Conservation (phyloP, 2,113 vertebrate genomes). For the Sterrhoptilus dennistouni region DNA sequence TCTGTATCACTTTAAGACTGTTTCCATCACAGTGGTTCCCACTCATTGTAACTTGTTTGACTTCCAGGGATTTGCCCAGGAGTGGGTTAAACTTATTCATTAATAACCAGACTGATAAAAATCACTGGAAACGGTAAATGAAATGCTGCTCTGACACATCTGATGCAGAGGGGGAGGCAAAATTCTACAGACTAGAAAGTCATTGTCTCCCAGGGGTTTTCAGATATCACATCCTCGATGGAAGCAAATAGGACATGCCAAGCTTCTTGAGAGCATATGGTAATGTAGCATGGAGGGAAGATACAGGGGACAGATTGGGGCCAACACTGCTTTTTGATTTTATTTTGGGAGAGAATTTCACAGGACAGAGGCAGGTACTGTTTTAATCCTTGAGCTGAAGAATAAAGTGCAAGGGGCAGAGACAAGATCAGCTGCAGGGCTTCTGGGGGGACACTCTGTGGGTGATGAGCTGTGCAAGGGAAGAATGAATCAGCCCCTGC, state of each 20-base stretch:
- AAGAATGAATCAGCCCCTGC: neutral
- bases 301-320: neutral
- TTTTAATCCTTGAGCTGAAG: neutral
- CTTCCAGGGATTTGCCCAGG: neutral
- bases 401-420: neutral
- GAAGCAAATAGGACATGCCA: slow-evolving; percentile 1
- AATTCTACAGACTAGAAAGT: slow-evolving; percentile 26
- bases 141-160: slow-evolving; percentile 55
- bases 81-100: slow-evolving; percentile 44
- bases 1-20: neutral
- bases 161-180: slow-evolving; percentile 25
- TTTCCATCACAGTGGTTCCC: neutral
- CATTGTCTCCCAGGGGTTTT: slow-evolving; percentile 26
- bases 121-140: slow-evolving; percentile 43
- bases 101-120: slow-evolving; percentile 45
- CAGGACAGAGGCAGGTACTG: neutral
- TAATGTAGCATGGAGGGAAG: neutral
- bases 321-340: neutral
- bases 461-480: neutral
- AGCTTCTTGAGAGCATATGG: neutral
- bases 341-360: neutral
- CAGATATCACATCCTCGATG: neutral
- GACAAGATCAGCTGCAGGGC: neutral
- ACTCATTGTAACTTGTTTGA: neutral
- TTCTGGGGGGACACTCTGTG: neutral